phyloP scores from a whole-genome alignment of 2,797 vertebrate genomes.

The Tamandua tetradactyla region DNA sequence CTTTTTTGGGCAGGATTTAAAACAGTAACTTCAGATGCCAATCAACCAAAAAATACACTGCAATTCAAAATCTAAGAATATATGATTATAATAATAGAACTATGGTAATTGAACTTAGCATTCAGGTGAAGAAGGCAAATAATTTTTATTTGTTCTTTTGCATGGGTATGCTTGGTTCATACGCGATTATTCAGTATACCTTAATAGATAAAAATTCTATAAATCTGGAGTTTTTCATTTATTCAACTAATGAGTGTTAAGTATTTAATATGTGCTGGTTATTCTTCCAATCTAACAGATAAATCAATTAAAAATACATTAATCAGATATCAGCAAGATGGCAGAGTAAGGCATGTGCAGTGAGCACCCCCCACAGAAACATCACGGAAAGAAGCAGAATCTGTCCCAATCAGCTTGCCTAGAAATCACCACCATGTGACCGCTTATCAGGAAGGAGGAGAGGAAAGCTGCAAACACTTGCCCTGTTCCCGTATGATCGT shows the following conservation, averaged over 20 bases:
- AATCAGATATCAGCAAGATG: background rate
- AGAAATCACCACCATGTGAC: too few species aligned
- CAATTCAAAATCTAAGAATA: background rate
- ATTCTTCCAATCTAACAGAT: background rate
- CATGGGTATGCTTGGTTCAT: background rate
- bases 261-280: background rate
- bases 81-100: background rate
- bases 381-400: too few species aligned
- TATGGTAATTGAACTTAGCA: background rate
- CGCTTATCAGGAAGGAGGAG: too few species aligned
- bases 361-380: too few species aligned
- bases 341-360: too few species aligned
- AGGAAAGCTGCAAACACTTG: too few species aligned
- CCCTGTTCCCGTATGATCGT: too few species aligned
- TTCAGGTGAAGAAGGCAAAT: slow-evolving; percentile 1
- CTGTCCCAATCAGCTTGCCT: too few species aligned
- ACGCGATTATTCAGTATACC: background rate
- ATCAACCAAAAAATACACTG: background rate
- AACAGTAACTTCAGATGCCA: slow-evolving; percentile 1
- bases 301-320: background rate
- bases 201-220: background rate
- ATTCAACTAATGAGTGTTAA: background rate
- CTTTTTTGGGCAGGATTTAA: slow-evolving; percentile 14
- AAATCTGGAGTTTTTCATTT: background rate
- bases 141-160: background rate